These are phyloP conservation scores for Eubucco bourcierii DNA, from an alignment of 2,113 vertebrate genomes.

Conservation along the genomic window DNA sequence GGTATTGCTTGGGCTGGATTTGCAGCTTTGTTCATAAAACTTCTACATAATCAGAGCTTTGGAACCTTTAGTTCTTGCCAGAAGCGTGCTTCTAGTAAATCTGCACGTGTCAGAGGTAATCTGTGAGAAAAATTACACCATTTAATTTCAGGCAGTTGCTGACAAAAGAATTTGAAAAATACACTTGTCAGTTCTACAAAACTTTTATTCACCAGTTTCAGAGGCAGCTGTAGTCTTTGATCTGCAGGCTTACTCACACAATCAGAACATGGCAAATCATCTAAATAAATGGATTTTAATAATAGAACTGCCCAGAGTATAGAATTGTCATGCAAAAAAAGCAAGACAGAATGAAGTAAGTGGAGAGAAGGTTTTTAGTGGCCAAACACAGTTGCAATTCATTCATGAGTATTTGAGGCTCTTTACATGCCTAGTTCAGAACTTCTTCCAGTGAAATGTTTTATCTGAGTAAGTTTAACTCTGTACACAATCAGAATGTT, in stretches of 20 bases:
- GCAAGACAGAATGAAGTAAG: background rate
- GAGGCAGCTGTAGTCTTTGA: background rate
- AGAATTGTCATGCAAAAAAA: background rate
- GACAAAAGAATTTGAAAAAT: slow-evolving; percentile 12
- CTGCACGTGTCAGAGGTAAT: slow-evolving; percentile 25
- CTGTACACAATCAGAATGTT: background rate
- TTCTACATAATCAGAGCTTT: background rate
- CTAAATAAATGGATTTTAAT: slow-evolving; percentile 23
- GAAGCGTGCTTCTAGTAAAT: background rate
- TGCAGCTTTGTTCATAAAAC: slow-evolving; percentile 6
- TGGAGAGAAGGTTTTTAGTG: background rate
- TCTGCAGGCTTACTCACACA: background rate
- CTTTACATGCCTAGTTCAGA: background rate
- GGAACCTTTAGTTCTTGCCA: background rate
- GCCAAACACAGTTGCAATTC: background rate
- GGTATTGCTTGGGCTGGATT: background rate
- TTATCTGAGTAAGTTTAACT: background rate
- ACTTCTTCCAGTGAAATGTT: background rate
- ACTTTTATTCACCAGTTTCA: background rate
- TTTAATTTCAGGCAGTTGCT: background rate
- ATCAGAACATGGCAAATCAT: background rate
- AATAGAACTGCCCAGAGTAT: background rate
- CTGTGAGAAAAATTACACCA: slow-evolving; percentile 1
- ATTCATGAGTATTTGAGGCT: background rate
- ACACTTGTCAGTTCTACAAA: background rate